Evolutionary conservation across 2,797 vertebrate species (phyloP), one percentile per base, ranked within the genome.

Genomic region (Pseudochaenichthys georgianus): DNA sequence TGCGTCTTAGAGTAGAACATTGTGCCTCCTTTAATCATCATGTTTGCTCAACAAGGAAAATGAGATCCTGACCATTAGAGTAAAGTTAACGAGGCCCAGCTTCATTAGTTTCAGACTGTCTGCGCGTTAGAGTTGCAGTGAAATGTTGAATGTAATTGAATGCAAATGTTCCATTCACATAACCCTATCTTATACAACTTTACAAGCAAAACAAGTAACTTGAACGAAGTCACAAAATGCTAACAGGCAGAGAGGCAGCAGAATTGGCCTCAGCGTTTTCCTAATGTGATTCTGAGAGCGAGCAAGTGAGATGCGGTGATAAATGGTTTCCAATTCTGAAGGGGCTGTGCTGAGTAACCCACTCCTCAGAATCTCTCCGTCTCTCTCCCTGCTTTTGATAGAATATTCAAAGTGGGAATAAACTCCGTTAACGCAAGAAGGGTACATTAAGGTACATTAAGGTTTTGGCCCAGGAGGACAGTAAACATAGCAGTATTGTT

Each of bases 271-370:
- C 67, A 73, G 64, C n/a, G 9, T 10, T 55, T 71, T 53, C 41
- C 28, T 23, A 53, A 60, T 69, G 60, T 73, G 70, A 72, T 63
- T 78, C 57, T 43, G 34, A 70, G 61, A 47, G 19, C 1, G 46
- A 85, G 66, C 19, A 64, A 76, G 28, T 42, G 43, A 64, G 76
- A 70, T 17, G 59, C 8, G 11, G 31, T 62, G 62, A 82, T 65
- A 60, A 75, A 63, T 61, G 59, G 59, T 72, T 75, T 66, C 48
- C 42, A 52, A 45, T 80, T 66, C 41, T 45, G 53, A 67, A 77
- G 65, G 43, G 51, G 64, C 61, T 4, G 19, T 72, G 64, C 70
- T 16, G 38, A 31, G 47, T 46, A 70, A 67, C 47, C 55, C 63
- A 52, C 47, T 10, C 57, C 48, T 70, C 64, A 66, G 47, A 63